phyloP scores from a whole-genome alignment of 2,113 vertebrate genomes.

The Bos taurus region ARS-UCD2.0 NC_037343.1:42126001-42126500 shows the following conservation, averaged over 20 bases:
- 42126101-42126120: not conserved
- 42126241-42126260: not conserved
- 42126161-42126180: not conserved
- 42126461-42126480: not conserved
- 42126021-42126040: not conserved
- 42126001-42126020: not conserved
- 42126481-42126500: not conserved
- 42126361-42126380: not conserved
- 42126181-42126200: not conserved
- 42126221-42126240: not conserved
- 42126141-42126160: too few species aligned
- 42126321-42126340: too few species aligned
- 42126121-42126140: not conserved
- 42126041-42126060: not conserved
- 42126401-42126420: rapidly evolving
- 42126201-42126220: not conserved
- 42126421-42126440: not conserved
- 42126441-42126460: not conserved
- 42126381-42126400: rapidly evolving
- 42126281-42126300: not conserved
- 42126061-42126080: not conserved
- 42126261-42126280: not conserved
- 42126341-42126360: not conserved
- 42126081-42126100: not conserved
- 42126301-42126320: not conserved